Conservation (phyloP, 2,888 invertebrate genomes). For the Rhingia campestris region DNA sequence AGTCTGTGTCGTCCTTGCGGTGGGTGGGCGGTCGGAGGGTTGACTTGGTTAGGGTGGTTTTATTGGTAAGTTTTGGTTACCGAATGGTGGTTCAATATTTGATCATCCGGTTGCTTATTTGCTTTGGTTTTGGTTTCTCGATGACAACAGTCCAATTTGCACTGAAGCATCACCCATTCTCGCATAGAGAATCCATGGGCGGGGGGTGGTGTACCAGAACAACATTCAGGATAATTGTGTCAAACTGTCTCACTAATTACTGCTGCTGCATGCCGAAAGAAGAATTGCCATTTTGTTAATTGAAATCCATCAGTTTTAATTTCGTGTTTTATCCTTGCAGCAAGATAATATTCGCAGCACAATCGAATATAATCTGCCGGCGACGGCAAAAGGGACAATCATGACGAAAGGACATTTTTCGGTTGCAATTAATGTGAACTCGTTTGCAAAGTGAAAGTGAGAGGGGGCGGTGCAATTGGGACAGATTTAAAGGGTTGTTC, state of each 20-base stretch:
- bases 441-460: constrained; percentile 28
- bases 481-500: neutral
- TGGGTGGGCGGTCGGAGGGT: neutral
- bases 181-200: neutral
- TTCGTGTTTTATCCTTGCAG: constrained; percentile 36
- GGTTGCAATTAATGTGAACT: constrained; percentile 60
- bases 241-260: constrained; percentile 72
- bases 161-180: neutral
- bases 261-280: constrained; percentile 31
- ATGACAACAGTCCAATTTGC: constrained; percentile 42
- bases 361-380: constrained; percentile 29
- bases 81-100: constrained; percentile 53
- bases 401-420: constrained; percentile 57
- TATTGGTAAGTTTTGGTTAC: constrained; percentile 11
- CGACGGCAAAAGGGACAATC: constrained; percentile 17
- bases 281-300: constrained; percentile 59
- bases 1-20: neutral
- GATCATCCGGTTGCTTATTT: constrained; percentile 56
- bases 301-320: constrained; percentile 71
- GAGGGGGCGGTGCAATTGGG: constrained; percentile 7
- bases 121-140: constrained; percentile 36
- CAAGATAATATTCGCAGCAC: neutral
- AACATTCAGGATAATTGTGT: constrained; percentile 60
- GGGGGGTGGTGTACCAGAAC: neutral
- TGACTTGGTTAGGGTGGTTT: neutral